Conservation (phyloP, 2,797 vertebrate genomes). For the Micromesistius poutassou region DNA sequence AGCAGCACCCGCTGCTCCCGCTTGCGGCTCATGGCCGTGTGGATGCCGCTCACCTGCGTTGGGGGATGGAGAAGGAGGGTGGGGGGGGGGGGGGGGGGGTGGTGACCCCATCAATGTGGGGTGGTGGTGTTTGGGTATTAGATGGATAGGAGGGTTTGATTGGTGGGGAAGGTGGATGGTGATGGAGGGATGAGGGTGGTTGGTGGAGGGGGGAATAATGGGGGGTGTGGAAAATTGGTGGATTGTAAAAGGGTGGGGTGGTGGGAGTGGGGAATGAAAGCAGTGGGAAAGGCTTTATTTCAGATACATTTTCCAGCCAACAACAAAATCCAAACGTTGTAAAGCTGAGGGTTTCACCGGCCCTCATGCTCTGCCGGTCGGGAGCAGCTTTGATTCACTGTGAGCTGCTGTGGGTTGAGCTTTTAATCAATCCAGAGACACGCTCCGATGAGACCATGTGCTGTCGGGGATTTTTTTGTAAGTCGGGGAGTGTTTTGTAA, state of each 20-base stretch:
- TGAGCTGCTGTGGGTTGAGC: background rate
- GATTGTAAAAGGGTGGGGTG: too few relatives aligned
- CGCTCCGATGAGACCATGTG: background rate
- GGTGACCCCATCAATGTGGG: too few relatives aligned
- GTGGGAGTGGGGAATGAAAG: too few relatives aligned
- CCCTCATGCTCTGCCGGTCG: background rate
- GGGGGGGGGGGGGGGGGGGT: background rate
- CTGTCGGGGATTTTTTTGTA: background rate
- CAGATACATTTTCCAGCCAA: background rate
- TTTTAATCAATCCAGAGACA: background rate
- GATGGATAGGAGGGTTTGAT: too few relatives aligned
- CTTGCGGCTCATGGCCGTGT: constrained; percentile 50
- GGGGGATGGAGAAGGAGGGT: background rate
- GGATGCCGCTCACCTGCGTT: constrained; percentile 63
- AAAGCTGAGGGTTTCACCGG: background rate
- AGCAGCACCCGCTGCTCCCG: constrained; percentile 74
- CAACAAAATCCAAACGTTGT: background rate
- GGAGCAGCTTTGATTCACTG: background rate
- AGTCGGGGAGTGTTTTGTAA: background rate
- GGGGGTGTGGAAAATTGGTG: too few relatives aligned
- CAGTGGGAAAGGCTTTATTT: background rate
- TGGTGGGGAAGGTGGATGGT: too few relatives aligned
- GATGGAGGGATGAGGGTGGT: too few relatives aligned
- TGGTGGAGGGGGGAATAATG: too few relatives aligned
- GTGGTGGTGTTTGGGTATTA: too few relatives aligned